Percentiles rank a stretch among this genome's conserved stretches.
These are phyloP conservation scores for Phengaris arion DNA, from an alignment of 2,888 invertebrate genomes.

Conservation along the genomic window DNA sequence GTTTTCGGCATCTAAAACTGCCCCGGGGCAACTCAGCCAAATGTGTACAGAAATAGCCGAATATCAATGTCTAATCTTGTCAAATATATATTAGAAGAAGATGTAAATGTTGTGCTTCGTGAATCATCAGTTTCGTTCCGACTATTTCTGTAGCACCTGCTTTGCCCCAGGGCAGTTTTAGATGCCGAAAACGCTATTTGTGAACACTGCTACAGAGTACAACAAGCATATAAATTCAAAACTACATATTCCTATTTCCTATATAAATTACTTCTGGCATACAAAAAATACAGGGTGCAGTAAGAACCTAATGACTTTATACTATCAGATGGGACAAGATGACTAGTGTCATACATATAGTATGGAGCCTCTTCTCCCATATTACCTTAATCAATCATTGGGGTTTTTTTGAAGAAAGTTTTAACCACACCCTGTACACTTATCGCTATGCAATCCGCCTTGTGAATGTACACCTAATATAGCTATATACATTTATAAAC, in stretches of 20 bases:
- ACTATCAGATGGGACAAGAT: not conserved
- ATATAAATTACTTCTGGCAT: not conserved
- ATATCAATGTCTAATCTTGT: too few relatives aligned
- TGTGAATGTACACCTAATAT: conserved; percentile 2
- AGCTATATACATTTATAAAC: conserved; percentile 19
- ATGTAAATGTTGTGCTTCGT: too few relatives aligned
- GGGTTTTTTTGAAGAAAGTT: not conserved
- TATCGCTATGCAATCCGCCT: not conserved
- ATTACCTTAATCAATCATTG: too few relatives aligned
- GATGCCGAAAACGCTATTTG: not conserved
- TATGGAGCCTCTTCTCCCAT: too few relatives aligned
- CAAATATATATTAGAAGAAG: too few relatives aligned
- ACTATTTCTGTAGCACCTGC: too few relatives aligned
- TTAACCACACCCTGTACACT: not conserved
- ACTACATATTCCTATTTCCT: not conserved
- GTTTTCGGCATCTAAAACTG: too few relatives aligned
- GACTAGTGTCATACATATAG: not conserved
- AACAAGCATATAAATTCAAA: conserved; percentile 1
- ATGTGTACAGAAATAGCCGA: too few relatives aligned
- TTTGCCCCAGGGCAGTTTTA: too few relatives aligned
- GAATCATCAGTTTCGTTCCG: too few relatives aligned
- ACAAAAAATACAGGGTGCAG: not conserved
- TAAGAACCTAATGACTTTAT: not conserved
- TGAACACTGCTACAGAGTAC: not conserved
- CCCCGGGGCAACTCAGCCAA: too few relatives aligned